phyloP scores from a whole-genome alignment of 2,797 vertebrate species.

The Sebastes cheni region DNA sequence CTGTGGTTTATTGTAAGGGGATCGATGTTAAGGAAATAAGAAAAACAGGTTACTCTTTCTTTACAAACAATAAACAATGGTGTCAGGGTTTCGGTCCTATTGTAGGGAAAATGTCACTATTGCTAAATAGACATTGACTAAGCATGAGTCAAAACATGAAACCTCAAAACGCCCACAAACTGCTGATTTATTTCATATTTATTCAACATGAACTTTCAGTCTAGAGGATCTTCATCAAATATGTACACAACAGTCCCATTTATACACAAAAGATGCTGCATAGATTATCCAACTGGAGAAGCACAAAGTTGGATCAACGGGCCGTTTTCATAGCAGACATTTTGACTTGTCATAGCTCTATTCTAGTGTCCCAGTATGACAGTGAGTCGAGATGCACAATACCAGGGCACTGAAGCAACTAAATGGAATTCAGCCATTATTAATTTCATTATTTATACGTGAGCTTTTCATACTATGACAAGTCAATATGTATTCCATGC shows the following conservation, averaged over 20 bases:
- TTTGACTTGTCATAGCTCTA: not conserved
- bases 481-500: not conserved
- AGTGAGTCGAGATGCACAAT: not conserved
- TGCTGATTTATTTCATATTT: constrained; percentile 28
- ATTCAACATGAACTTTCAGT: constrained; percentile 11
- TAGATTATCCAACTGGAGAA: not conserved
- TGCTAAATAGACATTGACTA: constrained; percentile 27
- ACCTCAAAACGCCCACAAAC: constrained; percentile 14
- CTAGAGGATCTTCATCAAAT: constrained; percentile 4
- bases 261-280: not conserved
- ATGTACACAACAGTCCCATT: not conserved
- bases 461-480: not conserved
- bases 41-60: not conserved
- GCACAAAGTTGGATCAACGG: not conserved
- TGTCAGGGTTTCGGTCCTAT: not conserved
- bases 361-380: not conserved
- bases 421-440: not conserved
- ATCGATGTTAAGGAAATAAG: not conserved
- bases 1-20: not conserved
- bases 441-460: not conserved
- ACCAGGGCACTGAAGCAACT: not conserved
- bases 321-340: not conserved
- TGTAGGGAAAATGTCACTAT: constrained; percentile 3
- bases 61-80: constrained; percentile 4
- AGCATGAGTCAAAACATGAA: constrained; percentile 27